Base-by-base conservation (phyloP, 2,797 vertebrate genomes). In the Clarias pachynema region DNA sequence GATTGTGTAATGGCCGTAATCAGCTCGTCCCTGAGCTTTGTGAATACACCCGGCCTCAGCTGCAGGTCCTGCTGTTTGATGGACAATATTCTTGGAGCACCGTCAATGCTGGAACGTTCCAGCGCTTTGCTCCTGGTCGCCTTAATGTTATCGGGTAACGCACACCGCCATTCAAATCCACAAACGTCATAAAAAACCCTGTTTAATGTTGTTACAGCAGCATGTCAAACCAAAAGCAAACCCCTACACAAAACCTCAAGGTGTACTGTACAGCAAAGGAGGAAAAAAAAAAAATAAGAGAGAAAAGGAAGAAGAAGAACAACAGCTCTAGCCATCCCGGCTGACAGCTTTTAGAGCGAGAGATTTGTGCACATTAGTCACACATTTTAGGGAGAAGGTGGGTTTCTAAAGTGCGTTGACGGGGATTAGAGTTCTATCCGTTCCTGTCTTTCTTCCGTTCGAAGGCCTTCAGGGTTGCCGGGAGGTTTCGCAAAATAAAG, bases 311-410 rank as follows among this genome's bases (percentile, higher is more conserved):
- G 90, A 90, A 93, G 94, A 94, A 91, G 91, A 94, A 94, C 94
- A 93, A 93, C 93, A 90, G 93, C 92, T 92, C 93, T 80, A 92
- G 92, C 93, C 93, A 90, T 94, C 91, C 92, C 93, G 85, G 77
- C 92, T 94, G 94, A 95, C 94, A 94, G 95, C 92, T 93, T 91
- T 93, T 92, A 93, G 94, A 95, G 94, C 93, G 81, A 90, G 93
- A 94, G 95, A 95, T 96, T 95, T 96, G 94, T 92, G 95, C 92
- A 95, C 95, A 96, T 96, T 96, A 96, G 95, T 95, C 95, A 96
- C 95, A 96, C 94, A 93, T 95, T 95, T 96, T 96, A 96, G 93
- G 92, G 91, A 95, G 94, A 95, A 94, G 94, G 94, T 95, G 95
- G 94, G 93, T 93, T 95, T 95, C 88, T 94, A 93, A 95, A 95